Percentiles rank a stretch among this genome's conserved stretches.
These are phyloP conservation scores for Anthonomus grandis DNA, from an alignment of 1,140 invertebrate species.

Conservation along the genomic window DNA sequence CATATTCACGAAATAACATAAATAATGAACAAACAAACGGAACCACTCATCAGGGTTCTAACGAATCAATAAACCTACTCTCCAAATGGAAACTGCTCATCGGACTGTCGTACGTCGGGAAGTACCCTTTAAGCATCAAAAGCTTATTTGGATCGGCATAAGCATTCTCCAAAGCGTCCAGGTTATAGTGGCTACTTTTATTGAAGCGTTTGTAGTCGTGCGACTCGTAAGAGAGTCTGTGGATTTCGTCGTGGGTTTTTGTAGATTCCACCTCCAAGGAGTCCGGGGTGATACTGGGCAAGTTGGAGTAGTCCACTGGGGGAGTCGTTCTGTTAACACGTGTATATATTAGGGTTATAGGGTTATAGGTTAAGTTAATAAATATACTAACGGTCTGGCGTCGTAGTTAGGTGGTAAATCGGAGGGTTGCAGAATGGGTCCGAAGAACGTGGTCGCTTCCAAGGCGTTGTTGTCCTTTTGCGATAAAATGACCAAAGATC, in stretches of 20 bases:
- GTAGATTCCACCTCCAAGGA: conserved; percentile 33
- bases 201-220: conserved; percentile 20
- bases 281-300: conserved; percentile 37
- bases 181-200: conserved; percentile 13
- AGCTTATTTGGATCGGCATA: conserved; percentile 28
- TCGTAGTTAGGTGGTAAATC: conserved; percentile 3
- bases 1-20: too few relatives aligned
- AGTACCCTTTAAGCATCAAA: background rate
- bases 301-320: conserved; percentile 7
- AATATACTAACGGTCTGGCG: conserved; percentile 16
- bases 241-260: conserved; percentile 14
- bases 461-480: conserved; percentile 34
- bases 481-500: conserved; percentile 35
- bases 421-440: conserved; percentile 29
- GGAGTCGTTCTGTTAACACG: conserved; percentile 7
- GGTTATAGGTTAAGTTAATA: background rate
- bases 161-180: conserved; percentile 19
- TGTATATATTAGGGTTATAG: conserved; percentile 4
- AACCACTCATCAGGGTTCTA: too few relatives aligned
- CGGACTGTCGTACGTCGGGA: background rate
- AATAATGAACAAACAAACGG: too few relatives aligned
- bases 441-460: conserved; percentile 42
- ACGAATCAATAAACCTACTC: conserved; percentile 30
- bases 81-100: conserved; percentile 3
- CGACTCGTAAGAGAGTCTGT: conserved; percentile 23